Conservation (phyloP, 2,113 vertebrate genomes). For the Thamnophis sirtalis region DNA sequence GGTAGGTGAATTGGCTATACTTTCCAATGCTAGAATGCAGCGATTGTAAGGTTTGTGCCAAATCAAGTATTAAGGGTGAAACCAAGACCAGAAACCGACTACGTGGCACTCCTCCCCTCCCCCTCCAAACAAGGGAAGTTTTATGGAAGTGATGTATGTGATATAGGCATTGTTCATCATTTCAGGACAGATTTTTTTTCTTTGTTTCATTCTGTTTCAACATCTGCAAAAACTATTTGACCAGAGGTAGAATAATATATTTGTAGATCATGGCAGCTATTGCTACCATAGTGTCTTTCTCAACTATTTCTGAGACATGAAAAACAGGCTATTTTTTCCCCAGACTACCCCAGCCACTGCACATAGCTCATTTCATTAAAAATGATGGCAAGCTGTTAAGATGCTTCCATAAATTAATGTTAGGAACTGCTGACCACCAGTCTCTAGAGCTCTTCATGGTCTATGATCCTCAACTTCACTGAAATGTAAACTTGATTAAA, state of each 20-base stretch:
- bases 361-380: neutral
- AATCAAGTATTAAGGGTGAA: neutral
- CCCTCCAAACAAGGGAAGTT: neutral
- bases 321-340: neutral
- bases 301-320: neutral
- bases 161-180: neutral
- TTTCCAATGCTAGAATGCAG: neutral
- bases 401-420: neutral
- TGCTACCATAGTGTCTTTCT: neutral
- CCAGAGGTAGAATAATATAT: neutral
- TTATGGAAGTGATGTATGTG: neutral
- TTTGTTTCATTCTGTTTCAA: neutral
- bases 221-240: neutral
- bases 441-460: neutral
- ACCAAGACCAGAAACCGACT: neutral
- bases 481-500: neutral
- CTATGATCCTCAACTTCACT: neutral
- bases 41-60: neutral
- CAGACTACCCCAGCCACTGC: neutral
- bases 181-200: neutral
- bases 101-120: neutral
- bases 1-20: neutral
- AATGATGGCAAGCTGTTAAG: neutral
- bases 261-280: neutral
- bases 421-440: neutral